Evolutionary conservation across 2,113 vertebrate species (phyloP), one percentile per base, ranked within the genome.

Genomic region (Phoxinus phoxinus): DNA sequence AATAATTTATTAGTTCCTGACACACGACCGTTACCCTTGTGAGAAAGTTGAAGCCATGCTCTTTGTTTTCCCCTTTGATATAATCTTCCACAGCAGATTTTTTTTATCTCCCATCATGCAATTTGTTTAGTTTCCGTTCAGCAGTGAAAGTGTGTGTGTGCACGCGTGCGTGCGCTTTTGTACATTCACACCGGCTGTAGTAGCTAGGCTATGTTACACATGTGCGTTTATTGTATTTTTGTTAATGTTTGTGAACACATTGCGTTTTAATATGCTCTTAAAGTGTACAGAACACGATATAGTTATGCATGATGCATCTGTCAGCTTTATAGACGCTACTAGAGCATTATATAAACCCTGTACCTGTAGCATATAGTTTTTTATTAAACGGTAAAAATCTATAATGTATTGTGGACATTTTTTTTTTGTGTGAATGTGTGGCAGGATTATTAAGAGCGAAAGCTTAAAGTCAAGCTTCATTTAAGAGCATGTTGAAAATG

Each of bases 81-180:
- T 81, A 37, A 83, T 86, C 85, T 86, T 67, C 79, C 72, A 75
- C 81, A 69, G 77, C 7, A 71, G 53, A 79, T 15, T 73, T 59
- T 86, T 41, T 80, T 63, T 83, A 82, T 86, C 81, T 83, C 79
- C 79, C 75, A 30, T 69, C 84, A 74, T 82, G 71, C 79, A 86
- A 32, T 67, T 53, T 72, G 67, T 69, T 78, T 53, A 82, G 85
- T 67, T 86, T 86, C 79, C 85, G 79, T 76, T 86, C 17, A 63
- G 5, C 37, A 12, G 79, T 53, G n/a, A 19, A 48, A 30, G 6
- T 56, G 83, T 6, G 27, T 53, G 46, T 48, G 46, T 10, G 10
- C 2, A 8, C 10, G 83, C 41, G 25, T 59, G 48, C 2, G 44
- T 67, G 59, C 61, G 46, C 23, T n/a, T 69, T 35, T 84, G 37